Base-by-base conservation (phyloP, 2,113 vertebrate genomes). In the Crypturellus undulatus region DNA sequence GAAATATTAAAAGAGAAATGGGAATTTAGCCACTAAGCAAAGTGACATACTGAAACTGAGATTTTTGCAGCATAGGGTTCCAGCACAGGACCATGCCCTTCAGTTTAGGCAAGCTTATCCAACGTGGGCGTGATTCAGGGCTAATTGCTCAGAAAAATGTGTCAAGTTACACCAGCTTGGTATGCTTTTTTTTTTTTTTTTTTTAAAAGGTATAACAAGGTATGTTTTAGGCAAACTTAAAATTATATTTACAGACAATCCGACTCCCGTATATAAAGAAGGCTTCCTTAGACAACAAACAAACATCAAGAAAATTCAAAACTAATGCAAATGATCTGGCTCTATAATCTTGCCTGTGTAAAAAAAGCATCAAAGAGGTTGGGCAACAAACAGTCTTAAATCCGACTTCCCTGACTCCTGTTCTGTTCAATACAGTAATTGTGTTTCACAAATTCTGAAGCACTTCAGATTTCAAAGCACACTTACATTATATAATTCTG, bases 191-290 rank as follows among this genome's bases (percentile, higher is more conserved):
- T 19, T 40, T 73, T 43, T 43, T 42, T 42, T 43, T 43, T 43
- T 43, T 43, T 43, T 43, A 14, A 43, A 82, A 87, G 76, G 76
- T 67, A 91, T 87, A 93, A 63, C 92, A 73, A 90, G 79, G 54
- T 72, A 32, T 67, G 85, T 82, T 87, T 76, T 67, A 87, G 62
- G 32, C 47, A 84, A 89, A 89, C 73, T 49, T 68, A 65, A 79
- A 67, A 30, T 49, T 24, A 3, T 87, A 71, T 95, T 96, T 94
- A 95, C 89, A 93, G 88, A 95, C 90, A 89, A 71, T 20, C 64
- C 65, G 79, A 91, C 90, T 94, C 84, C 87, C 79, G 56, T 79
- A 77, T 42, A 65, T 7, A 49, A 91, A 87, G 76, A 86, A 77
- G n/a, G 54, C 32, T 77, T 36, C 20, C 89, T 36, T 85, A 63